phyloP scores from a whole-genome alignment of 2,797 vertebrate species.

The Dicrostonyx torquatus region DNA sequence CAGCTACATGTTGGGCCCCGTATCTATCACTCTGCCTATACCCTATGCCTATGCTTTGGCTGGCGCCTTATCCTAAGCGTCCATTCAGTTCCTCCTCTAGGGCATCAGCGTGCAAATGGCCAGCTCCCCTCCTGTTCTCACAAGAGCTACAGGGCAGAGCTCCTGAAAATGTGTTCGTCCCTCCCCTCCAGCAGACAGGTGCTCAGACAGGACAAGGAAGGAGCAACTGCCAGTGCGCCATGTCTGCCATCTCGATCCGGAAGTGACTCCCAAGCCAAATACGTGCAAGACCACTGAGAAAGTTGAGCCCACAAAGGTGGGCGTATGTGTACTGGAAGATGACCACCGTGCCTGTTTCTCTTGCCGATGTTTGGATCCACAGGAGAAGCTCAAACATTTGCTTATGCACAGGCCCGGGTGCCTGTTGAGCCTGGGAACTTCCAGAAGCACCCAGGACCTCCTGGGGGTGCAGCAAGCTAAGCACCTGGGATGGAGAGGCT shows the following conservation, averaged over 20 bases:
- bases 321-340: background rate
- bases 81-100: no score
- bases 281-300: background rate
- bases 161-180: background rate
- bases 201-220: background rate
- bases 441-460: background rate
- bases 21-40: background rate
- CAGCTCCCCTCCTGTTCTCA: background rate
- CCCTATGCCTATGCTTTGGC: background rate
- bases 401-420: background rate
- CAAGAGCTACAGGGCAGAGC: background rate
- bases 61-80: background rate
- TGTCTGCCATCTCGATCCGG: no score
- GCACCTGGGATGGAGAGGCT: background rate
- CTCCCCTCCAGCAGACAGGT: no score
- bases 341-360: rapidly evolving
- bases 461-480: background rate
- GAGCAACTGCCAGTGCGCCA: background rate
- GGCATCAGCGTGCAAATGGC: background rate
- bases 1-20: background rate
- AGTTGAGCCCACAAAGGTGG: background rate
- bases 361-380: no score
- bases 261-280: background rate
- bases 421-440: background rate
- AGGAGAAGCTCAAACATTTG: background rate